Conservation (phyloP, 2,888 invertebrate species). For the Laothoe populi region DNA sequence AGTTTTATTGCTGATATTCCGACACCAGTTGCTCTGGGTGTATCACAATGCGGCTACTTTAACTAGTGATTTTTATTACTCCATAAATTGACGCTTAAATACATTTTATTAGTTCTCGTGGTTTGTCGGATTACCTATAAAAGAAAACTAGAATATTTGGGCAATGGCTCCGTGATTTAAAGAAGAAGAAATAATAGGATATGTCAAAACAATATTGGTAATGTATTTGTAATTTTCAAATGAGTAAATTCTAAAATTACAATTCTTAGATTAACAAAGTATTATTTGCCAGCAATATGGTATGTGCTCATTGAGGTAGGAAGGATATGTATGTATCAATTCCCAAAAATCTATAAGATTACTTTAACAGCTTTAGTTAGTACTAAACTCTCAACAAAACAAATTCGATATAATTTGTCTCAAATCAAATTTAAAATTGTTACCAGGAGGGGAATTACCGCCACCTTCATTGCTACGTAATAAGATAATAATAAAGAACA, state of each 20-base stretch:
- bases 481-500: slow-evolving; percentile 98
- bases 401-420: too few species aligned
- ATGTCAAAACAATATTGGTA: background rate
- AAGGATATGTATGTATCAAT: too few species aligned
- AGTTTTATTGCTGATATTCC: slow-evolving; percentile 5
- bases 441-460: slow-evolving; percentile 90
- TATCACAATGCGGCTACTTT: slow-evolving; percentile 1
- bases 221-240: background rate
- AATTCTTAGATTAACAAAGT: too few species aligned
- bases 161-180: background rate
- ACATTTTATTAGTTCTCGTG: slow-evolving; percentile 19
- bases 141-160: too few species aligned
- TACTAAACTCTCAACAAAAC: too few species aligned
- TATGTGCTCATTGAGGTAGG: too few species aligned
- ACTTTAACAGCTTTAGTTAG: too few species aligned
- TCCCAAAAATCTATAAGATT: too few species aligned
- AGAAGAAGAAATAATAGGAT: background rate
- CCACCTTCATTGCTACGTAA: slow-evolving; percentile 92
- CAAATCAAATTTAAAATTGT: background rate
- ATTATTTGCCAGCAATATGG: too few species aligned
- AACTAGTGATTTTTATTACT: slow-evolving; percentile 4
- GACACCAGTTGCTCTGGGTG: background rate
- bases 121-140: slow-evolving; percentile 21
- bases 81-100: slow-evolving; percentile 14
- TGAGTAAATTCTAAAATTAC: too few species aligned